Conservation (phyloP, 2,797 vertebrate species). For the Microcaecilia unicolor region DNA sequence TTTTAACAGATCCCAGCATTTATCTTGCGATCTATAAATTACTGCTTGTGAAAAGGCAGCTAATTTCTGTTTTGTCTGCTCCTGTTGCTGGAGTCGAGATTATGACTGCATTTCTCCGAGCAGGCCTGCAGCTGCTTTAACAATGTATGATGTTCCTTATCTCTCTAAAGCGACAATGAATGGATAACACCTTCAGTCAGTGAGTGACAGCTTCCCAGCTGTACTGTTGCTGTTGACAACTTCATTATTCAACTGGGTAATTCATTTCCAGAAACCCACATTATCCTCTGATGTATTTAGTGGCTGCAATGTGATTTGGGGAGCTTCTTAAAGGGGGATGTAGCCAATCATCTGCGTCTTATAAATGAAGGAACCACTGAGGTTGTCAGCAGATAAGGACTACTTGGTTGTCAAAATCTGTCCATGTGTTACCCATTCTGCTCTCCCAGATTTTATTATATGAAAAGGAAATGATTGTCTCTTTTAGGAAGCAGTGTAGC, state of each 20-base stretch:
- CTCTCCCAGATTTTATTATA: too few species aligned
- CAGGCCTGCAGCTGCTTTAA: slow-evolving; percentile 20
- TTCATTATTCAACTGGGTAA: slow-evolving; percentile 32
- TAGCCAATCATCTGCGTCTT: too few species aligned
- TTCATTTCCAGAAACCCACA: slow-evolving; percentile 16
- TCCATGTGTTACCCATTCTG: too few species aligned
- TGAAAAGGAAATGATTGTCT: too few species aligned
- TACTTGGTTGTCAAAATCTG: too few species aligned
- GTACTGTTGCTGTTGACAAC: slow-evolving; percentile 17
- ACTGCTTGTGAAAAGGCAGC: slow-evolving; percentile 16
- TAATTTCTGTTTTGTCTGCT: slow-evolving; percentile 31
- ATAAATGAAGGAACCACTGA: too few species aligned
- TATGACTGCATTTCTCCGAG: slow-evolving; percentile 25
- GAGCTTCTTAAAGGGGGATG: too few species aligned
- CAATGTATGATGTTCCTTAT: slow-evolving; percentile 19
- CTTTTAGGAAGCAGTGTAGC: too few species aligned
- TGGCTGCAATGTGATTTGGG: slow-evolving; percentile 2
- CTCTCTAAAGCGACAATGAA: slow-evolving; percentile 20
- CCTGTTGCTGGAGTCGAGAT: slow-evolving; percentile 13
- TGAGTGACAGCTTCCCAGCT: slow-evolving; percentile 12
- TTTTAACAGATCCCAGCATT: background rate
- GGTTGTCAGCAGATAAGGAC: too few species aligned
- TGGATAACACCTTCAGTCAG: slow-evolving; percentile 22
- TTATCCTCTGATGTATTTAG: slow-evolving; percentile 13
- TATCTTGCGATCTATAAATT: slow-evolving; percentile 36